Evolutionary conservation across 2,113 vertebrate species (phyloP).

Genomic region (Corythaeola cristata): DNA sequence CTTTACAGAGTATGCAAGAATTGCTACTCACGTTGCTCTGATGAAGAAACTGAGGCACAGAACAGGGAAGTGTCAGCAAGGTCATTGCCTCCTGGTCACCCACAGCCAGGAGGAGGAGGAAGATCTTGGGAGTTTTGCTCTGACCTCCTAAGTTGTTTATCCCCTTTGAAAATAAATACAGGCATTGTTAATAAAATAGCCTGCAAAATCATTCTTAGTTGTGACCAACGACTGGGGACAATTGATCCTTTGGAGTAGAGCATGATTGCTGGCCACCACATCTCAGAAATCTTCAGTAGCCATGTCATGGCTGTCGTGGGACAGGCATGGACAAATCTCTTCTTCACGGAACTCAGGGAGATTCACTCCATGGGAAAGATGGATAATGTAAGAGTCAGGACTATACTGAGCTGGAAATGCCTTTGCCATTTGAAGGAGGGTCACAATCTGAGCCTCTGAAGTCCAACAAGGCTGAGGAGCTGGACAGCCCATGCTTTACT

Average conservation of each 20-base stretch:
- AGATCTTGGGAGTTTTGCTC: neutral
- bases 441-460: neutral
- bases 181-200: neutral
- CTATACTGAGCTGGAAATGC: neutral
- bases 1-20: neutral
- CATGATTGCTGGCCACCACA: neutral
- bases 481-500: neutral
- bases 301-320: no score
- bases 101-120: neutral
- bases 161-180: neutral
- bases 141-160: neutral
- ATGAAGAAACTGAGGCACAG: neutral
- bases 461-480: neutral
- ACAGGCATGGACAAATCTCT: neutral
- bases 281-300: neutral
- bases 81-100: neutral
- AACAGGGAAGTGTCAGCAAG: neutral
- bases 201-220: neutral
- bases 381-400: neutral
- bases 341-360: neutral
- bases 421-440: fast-evolving
- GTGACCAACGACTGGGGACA: neutral
- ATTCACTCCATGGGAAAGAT: neutral
- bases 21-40: neutral
- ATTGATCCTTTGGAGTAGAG: neutral